Conservation (phyloP, 2,113 vertebrate species). For the Thinocorus orbignyianus region DNA sequence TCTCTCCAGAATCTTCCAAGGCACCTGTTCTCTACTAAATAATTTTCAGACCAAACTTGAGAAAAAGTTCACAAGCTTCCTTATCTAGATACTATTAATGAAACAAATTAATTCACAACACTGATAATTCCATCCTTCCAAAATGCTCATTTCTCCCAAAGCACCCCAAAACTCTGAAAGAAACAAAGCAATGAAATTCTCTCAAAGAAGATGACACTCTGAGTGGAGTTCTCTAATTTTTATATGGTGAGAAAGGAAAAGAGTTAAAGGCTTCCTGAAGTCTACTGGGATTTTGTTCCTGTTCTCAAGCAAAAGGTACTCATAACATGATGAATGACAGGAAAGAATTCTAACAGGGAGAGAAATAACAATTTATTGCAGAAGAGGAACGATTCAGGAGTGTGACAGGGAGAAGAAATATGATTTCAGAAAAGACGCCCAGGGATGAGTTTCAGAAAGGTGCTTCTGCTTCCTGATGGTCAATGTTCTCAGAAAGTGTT, state of each 20-base stretch:
- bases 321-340: constrained; percentile 35
- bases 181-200: background rate
- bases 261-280: background rate
- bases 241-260: background rate
- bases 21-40: background rate
- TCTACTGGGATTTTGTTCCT: background rate
- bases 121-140: background rate
- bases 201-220: background rate
- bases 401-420: constrained; percentile 27
- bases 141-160: background rate
- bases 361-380: constrained; percentile 45
- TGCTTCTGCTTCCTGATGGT: constrained; percentile 3
- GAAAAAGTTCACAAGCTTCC: background rate
- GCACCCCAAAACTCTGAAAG: background rate
- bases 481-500: background rate
- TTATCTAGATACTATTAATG: background rate
- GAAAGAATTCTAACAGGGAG: constrained; percentile 25
- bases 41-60: background rate
- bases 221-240: background rate
- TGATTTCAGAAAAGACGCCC: background rate
- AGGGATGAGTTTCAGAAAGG: constrained; percentile 22
- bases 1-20: background rate
- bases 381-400: constrained; percentile 20
- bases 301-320: background rate
- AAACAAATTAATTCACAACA: background rate